Conservation (phyloP, 2,888 invertebrate genomes). For the Ceraclea dissimilis region DNA sequence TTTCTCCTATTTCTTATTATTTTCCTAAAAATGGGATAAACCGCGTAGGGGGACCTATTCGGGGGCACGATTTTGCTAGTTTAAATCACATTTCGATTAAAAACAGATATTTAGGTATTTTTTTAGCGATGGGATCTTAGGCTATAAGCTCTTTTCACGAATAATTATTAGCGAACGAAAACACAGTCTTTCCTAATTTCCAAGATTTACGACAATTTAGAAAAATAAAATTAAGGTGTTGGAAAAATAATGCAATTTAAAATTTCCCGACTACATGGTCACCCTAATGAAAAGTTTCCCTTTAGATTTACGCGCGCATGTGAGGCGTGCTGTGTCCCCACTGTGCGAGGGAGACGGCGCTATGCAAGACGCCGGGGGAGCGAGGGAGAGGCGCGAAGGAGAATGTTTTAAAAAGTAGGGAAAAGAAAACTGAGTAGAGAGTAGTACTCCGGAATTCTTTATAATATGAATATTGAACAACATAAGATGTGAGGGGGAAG, state of each 20-base stretch:
- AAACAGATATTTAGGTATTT: too few relatives aligned
- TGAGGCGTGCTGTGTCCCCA: slow-evolving; percentile 8
- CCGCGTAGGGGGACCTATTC: too few relatives aligned
- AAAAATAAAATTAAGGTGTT: too few relatives aligned
- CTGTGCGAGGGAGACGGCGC: slow-evolving; percentile 21
- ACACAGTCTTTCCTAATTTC: too few relatives aligned
- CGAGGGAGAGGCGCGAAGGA: slow-evolving; percentile 16
- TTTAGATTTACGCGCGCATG: slow-evolving; percentile 30
- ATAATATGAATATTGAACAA: not conserved
- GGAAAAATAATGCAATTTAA: not conserved
- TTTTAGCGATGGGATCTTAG: too few relatives aligned
- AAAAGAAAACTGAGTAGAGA: slow-evolving; percentile 22
- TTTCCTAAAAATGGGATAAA: too few relatives aligned
- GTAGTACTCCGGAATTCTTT: not conserved
- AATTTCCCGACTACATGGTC: slow-evolving; percentile 25
- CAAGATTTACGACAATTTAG: too few relatives aligned
- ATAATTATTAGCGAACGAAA: too few relatives aligned
- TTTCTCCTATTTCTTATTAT: too few relatives aligned
- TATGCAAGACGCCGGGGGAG: slow-evolving; percentile 15
- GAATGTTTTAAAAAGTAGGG: slow-evolving; percentile 25
- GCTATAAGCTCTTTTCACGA: too few relatives aligned
- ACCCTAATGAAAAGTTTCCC: slow-evolving; percentile 18
- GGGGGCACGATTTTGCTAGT: too few relatives aligned
- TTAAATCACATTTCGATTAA: too few relatives aligned
- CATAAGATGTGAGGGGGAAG: not conserved